These are phyloP conservation scores for Neodontobutis hainanensis DNA, from an alignment of 2,113 vertebrate genomes.

Conservation along the genomic window DNA sequence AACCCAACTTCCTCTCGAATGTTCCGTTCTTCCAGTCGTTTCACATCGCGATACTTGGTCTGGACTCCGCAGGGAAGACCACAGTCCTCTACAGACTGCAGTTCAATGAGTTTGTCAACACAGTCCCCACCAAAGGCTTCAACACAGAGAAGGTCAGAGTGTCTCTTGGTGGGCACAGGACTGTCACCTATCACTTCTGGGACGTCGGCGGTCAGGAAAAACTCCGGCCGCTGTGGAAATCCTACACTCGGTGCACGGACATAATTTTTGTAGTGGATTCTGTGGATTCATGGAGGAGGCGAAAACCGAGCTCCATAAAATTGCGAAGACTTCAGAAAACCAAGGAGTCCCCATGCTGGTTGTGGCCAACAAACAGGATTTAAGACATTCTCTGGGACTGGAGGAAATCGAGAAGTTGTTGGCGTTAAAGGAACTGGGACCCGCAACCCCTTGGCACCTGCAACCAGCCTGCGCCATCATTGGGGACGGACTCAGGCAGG, in stretches of 20 bases:
- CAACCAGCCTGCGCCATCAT: slow-evolving; percentile 97
- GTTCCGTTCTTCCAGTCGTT: slow-evolving; percentile 90
- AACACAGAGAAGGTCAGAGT: slow-evolving; percentile 95
- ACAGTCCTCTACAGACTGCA: slow-evolving; percentile 94
- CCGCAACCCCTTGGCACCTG: slow-evolving; percentile 92
- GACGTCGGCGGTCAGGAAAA: slow-evolving; percentile 98
- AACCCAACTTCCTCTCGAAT: slow-evolving; percentile 84
- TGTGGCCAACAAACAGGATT: slow-evolving; percentile 97
- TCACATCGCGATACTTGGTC: slow-evolving; percentile 93
- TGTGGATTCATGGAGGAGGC: slow-evolving; percentile 97
- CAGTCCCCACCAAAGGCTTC: slow-evolving; percentile 96
- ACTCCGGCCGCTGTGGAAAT: slow-evolving; percentile 95
- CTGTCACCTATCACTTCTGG: slow-evolving; percentile 97
- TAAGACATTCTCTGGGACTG: slow-evolving; percentile 89
- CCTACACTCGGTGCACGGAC: slow-evolving; percentile 94
- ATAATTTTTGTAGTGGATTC: slow-evolving; percentile 98
- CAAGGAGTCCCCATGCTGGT: slow-evolving; percentile 94
- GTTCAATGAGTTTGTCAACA: slow-evolving; percentile 98
- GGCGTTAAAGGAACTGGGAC: slow-evolving; percentile 89
- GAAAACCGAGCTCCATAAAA: slow-evolving; percentile 96
- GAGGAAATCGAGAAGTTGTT: slow-evolving; percentile 90
- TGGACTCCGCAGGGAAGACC: slow-evolving; percentile 96
- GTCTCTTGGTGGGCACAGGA: slow-evolving; percentile 85
- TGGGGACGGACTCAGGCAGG: slow-evolving; percentile 93
- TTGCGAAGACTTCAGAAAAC: slow-evolving; percentile 90